A percentile compares a stretch with the other conserved stretches of the same genome.
Conservation (phyloP, 1,140 invertebrate genomes). For the Samia ricini region DNA sequence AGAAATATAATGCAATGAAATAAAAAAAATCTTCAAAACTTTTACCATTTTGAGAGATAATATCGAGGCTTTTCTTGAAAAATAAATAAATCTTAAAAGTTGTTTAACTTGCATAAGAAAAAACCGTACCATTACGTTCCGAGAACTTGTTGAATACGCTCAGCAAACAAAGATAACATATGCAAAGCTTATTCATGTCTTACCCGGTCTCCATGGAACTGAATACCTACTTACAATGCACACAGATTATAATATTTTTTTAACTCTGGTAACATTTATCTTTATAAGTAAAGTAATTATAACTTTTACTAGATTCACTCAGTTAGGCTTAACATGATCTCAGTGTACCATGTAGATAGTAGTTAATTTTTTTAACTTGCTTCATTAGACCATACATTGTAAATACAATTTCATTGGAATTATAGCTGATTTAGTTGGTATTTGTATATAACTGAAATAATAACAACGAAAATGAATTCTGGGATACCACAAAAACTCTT, state of each 20-base stretch:
- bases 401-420: no score
- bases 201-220: conserved; percentile 7
- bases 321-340: no score
- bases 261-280: not conserved
- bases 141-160: conserved; percentile 22
- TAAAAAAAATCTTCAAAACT: no score
- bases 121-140: not conserved
- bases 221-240: conserved; percentile 13
- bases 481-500: no score
- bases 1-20: no score
- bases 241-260: conserved; percentile 19
- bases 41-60: not conserved
- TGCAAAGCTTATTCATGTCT: conserved; percentile 27
- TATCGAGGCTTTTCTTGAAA: not conserved
- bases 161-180: conserved; percentile 23
- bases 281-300: not conserved
- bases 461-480: no score
- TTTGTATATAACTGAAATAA: no score
- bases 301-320: not conserved
- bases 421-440: no score
- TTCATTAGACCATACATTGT: no score
- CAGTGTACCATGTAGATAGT: no score
- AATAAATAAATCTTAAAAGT: not conserved
- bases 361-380: no score
- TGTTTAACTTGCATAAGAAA: conserved; percentile 3